Conservation (phyloP, 2,888 invertebrate genomes). For the Oxyteleia sp. region DNA sequence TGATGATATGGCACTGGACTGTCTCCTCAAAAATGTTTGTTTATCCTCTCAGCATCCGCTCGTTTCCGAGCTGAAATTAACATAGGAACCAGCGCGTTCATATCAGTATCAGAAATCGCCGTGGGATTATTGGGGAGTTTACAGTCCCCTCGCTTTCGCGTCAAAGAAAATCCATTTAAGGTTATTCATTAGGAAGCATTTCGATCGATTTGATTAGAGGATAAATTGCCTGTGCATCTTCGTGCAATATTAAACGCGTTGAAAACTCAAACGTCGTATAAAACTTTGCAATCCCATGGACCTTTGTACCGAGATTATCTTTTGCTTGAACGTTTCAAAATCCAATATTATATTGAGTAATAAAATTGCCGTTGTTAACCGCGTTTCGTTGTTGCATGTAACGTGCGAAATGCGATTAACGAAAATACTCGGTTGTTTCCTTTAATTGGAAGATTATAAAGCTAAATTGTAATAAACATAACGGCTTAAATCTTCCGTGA, state of each 20-base stretch:
- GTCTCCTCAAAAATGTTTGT: constrained; percentile 23
- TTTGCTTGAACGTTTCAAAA: background rate
- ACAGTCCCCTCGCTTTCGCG: constrained; percentile 15
- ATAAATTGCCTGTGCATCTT: constrained; percentile 14
- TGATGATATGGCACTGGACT: background rate
- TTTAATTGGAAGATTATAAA: no score
- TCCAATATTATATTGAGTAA: background rate
- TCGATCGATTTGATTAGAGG: constrained; percentile 17
- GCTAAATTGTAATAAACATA: no score
- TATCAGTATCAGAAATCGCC: constrained; percentile 43
- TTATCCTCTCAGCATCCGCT: constrained; percentile 12
- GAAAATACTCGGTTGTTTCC: no score
- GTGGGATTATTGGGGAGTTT: constrained; percentile 45
- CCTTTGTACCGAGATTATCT: background rate
- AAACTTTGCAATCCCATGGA: background rate
- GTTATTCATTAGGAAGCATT: constrained; percentile 23
- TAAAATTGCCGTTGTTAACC: no score
- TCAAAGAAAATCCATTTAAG: constrained; percentile 19
- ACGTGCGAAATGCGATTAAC: no score
- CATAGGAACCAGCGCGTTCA: constrained; percentile 30
- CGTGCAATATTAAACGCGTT: constrained; percentile 18
- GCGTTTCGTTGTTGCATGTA: no score
- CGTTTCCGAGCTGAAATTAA: constrained; percentile 52
- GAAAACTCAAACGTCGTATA: no score
- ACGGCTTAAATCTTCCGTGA: no score